phyloP scores from a whole-genome alignment of 1,140 invertebrate genomes.

The Hermetia illucens region DNA sequence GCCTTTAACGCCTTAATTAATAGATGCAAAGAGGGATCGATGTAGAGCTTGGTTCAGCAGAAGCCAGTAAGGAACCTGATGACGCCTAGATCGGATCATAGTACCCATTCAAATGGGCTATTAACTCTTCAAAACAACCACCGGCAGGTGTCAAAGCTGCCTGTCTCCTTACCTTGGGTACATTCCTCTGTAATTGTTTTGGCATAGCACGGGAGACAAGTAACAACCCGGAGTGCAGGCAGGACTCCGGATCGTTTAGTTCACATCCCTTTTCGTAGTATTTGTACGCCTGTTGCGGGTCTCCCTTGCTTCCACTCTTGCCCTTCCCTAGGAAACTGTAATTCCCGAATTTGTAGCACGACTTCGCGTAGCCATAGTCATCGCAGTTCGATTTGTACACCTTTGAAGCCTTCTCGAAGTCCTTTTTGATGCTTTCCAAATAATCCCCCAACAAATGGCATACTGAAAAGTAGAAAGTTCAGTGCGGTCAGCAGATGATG shows the following conservation, averaged over 20 bases:
- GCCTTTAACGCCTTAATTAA: too few relatives aligned
- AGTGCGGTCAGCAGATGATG: too few relatives aligned
- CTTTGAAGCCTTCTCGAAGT: slow-evolving; percentile 59
- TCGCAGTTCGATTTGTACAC: slow-evolving; percentile 78
- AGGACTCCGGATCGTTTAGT: slow-evolving; percentile 47
- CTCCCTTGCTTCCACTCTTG: slow-evolving; percentile 32
- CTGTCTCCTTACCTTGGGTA: slow-evolving; percentile 33
- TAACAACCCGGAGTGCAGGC: slow-evolving; percentile 60
- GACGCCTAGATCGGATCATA: too few relatives aligned
- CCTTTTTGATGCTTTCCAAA: slow-evolving; percentile 64
- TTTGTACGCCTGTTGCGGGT: slow-evolving; percentile 40
- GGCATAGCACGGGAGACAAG: slow-evolving; percentile 37
- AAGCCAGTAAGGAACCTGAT: too few relatives aligned
- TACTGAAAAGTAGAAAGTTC: slow-evolving; percentile 39
- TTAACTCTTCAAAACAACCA: too few relatives aligned
- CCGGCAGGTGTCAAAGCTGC: not conserved
- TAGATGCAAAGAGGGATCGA: too few relatives aligned
- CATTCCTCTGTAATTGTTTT: slow-evolving; percentile 34
- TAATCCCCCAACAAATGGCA: slow-evolving; percentile 85
- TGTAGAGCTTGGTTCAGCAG: too few relatives aligned
- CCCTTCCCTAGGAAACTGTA: slow-evolving; percentile 51
- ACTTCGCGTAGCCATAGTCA: slow-evolving; percentile 60
- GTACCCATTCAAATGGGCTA: too few relatives aligned
- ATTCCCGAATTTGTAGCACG: slow-evolving; percentile 72
- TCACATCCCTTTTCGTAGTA: slow-evolving; percentile 73